Evolutionary conservation across 2,888 invertebrate genomes (phyloP), one percentile per base, ranked within the genome.

Genomic region (Drosophila merina): DNA sequence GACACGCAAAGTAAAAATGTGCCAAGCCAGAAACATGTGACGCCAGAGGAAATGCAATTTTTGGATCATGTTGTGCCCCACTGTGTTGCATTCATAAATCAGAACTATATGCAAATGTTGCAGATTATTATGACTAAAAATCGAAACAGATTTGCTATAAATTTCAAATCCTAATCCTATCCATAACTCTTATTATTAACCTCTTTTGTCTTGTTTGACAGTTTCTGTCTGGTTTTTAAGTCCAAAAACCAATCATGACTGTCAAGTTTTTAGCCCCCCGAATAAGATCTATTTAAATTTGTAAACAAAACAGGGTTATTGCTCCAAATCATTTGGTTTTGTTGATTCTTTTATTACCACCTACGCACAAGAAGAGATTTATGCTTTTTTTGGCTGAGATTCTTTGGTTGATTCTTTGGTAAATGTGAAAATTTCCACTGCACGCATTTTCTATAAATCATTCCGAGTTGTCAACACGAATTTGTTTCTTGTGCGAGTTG

Each of bases 401-500:
- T 33, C 33, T 33, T n/a, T 4, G 33, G 33, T n/a, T n/a, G 36
- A 30, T 7, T 12, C 3, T 8, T 26, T 5, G 51, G 45, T 4
- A 0, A 44, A 55, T 62, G 58, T 64, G 55, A 50, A 62, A 66
- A 75, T 76, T 72, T 66, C 57, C 50, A 71, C 78, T 72, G 76
- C 80, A 82, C 76, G 80, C 68, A 86, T 82, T 68, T 47, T 60
- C 78, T 77, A 80, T 80, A 86, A 86, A 82, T 85, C 82, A 86
- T 83, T 86, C 73, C 12, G 79, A 80, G 82, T 85, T 85, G 80
- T 86, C 82, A 85, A 83, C 84, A 82, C 64, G 73, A 86, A 83
- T 82, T 84, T 79, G 79, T 76, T 82, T 80, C 62, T 70, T 57
- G 33, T 44, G 60, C 68, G 56, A 72, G 77, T 76, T 74, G 66